A percentile compares a stretch with the other conserved stretches of the same genome.
phyloP scores from a whole-genome alignment of 2,113 vertebrate genomes.

The Ondatra zibethicus region DNA sequence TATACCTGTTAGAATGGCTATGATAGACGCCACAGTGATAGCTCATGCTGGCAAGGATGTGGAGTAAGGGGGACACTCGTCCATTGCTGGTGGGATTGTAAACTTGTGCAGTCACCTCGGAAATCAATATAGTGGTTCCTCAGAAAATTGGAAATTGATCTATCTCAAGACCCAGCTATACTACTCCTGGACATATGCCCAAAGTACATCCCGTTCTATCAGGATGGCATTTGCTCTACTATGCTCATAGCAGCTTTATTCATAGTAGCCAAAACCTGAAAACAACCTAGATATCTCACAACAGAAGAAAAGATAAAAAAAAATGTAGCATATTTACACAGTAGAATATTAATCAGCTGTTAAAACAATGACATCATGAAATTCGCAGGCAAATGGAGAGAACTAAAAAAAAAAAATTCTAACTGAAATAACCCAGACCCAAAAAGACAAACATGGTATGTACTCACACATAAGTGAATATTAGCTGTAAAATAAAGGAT shows the following conservation, averaged over 20 bases:
- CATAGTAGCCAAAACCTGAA: background rate
- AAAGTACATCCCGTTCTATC: background rate
- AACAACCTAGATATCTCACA: background rate
- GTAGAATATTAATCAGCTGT: background rate
- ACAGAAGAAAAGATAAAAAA: background rate
- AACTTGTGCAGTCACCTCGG: background rate
- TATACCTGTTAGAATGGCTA: too few relatives aligned
- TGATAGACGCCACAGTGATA: too few relatives aligned
- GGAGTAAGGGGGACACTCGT: too few relatives aligned
- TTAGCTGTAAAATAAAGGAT: background rate
- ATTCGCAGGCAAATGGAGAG: background rate
- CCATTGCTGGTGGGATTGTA: background rate
- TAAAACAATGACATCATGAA: background rate
- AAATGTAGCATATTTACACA: background rate
- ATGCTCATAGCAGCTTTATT: background rate
- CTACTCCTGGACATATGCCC: background rate
- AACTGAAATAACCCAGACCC: background rate
- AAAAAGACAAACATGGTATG: background rate
- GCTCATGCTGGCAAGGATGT: too few relatives aligned
- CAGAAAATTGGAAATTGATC: background rate
- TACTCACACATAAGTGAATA: background rate
- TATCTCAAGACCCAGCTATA: background rate
- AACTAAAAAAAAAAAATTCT: background rate
- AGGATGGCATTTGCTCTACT: background rate
- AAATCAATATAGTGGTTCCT: background rate